Conservation (phyloP, 2,888 invertebrate genomes). For the Branchellion lobata region DNA sequence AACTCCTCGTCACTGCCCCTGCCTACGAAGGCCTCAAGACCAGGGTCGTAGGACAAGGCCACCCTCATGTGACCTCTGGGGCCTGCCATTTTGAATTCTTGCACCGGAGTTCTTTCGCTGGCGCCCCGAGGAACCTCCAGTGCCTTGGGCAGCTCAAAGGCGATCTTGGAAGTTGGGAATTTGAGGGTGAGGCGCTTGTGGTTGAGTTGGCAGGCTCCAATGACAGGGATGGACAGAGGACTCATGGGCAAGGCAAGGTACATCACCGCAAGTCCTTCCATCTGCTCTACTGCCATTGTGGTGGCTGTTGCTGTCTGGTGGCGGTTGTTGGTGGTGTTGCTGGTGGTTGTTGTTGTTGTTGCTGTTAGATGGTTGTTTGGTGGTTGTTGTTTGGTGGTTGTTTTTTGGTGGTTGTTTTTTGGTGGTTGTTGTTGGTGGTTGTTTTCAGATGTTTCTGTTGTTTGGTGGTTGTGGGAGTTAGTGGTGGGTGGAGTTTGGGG, state of each 20-base stretch:
- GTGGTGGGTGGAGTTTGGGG: too few species aligned
- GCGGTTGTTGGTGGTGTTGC: too few species aligned
- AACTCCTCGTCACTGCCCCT: conserved; percentile 14
- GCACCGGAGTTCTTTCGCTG: background rate
- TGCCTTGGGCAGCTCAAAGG: conserved; percentile 33
- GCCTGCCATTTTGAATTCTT: conserved; percentile 39
- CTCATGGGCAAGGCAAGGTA: conserved; percentile 38
- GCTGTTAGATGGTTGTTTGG: too few species aligned
- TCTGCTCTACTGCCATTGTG: too few species aligned
- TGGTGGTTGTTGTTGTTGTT: too few species aligned
- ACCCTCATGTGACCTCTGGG: conserved; percentile 40
- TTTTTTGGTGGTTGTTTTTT: too few species aligned
- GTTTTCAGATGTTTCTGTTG: too few species aligned
- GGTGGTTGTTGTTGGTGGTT: too few species aligned
- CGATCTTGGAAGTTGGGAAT: conserved; percentile 37
- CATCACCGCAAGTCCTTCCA: conserved; percentile 31
- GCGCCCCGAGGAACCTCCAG: background rate
- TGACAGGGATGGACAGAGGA: conserved; percentile 28
- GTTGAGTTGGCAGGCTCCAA: conserved; percentile 27
- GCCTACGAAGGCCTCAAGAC: conserved; percentile 24
- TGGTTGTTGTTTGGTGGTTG: too few species aligned
- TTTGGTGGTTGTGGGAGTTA: too few species aligned
- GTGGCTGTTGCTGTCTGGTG: too few species aligned
- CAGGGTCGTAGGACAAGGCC: conserved; percentile 16
- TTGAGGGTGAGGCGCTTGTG: background rate